Base-by-base conservation (phyloP, 2,113 vertebrate genomes). In the Cyanocitta stelleri region DNA sequence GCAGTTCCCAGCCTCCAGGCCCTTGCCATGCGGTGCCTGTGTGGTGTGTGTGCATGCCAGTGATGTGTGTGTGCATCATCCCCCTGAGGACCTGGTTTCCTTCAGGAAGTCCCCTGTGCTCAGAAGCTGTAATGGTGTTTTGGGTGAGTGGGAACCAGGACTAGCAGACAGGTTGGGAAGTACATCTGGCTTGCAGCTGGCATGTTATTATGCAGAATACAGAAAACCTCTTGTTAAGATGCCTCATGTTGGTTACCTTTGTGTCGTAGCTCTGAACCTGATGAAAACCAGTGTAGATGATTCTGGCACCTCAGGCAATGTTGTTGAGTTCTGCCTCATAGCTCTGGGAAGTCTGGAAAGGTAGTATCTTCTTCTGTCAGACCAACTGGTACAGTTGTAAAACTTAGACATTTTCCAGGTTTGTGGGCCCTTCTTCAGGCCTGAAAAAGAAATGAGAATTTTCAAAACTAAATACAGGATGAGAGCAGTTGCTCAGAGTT, bases 11-110 rank as follows among this genome's bases (percentile, higher is more conserved):
- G 15, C 32, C 69, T 81, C 48, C 1, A 1, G 41, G 48, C 52
- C 33, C 13, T 54, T 81, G 37, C 46, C 22, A 6, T 1, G 3
- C 0, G 0, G 22, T 71, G 52, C 26, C 46, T 68, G 23, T 5
- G 1, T 90, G 74, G 10, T 73, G 49, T 87, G 37, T 17, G n/a
- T 52, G 13, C 85, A 39, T 90, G 41, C 41, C 1, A 14, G 55
- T 30, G 49, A 7, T 2, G 3, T 39, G 69, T 2, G 3, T 39
- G 69, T 33, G 7, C 23, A 5, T 81, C 56, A 22, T 27, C n/a
- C 29, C 29, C 18, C 33, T 19, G 44, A 71, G 75, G 63, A 52
- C 41, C 17, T 69, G 64, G 11, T 71, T 84, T 87, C 64, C 69
- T 81, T 69, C 0, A 0, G 37, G 54, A 88, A 54, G 17, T 48